phyloP scores from a whole-genome alignment of 2,797 vertebrate genomes.

The Passerculus sandwichensis region DNA sequence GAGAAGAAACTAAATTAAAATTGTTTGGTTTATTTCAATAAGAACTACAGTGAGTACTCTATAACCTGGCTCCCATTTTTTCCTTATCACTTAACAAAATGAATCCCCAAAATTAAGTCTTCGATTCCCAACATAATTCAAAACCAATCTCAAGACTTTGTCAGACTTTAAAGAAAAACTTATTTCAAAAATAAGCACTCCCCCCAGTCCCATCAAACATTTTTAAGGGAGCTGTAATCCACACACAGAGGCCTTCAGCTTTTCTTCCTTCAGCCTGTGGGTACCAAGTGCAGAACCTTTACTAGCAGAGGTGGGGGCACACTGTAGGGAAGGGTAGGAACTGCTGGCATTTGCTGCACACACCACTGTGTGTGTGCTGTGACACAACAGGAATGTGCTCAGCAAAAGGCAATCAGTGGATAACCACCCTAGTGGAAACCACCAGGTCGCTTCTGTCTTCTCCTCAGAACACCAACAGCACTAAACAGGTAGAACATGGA shows the following conservation, averaged over 20 bases:
- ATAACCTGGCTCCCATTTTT: not conserved
- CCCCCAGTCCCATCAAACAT: not conserved
- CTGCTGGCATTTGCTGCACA: rapidly evolving
- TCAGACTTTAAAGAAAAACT: not conserved
- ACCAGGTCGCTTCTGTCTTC: not conserved
- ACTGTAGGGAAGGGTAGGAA: not conserved
- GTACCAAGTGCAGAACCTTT: not conserved
- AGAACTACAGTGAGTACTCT: not conserved
- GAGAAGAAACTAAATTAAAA: not conserved
- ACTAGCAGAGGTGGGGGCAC: not conserved
- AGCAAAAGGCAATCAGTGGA: rapidly evolving
- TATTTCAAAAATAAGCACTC: not conserved
- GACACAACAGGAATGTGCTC: rapidly evolving
- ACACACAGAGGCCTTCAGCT: not conserved
- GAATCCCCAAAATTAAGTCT: not conserved
- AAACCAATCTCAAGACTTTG: not conserved
- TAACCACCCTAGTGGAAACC: not conserved
- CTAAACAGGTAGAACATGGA: not conserved
- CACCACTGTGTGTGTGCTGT: rapidly evolving
- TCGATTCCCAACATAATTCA: not conserved
- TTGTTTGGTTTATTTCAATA: not conserved
- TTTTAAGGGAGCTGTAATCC: not conserved
- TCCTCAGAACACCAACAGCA: not conserved
- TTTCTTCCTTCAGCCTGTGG: rapidly evolving
- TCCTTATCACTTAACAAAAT: not conserved